phyloP scores from a whole-genome alignment of 1,140 invertebrate genomes.

The Drosophila lacertosa region DNA sequence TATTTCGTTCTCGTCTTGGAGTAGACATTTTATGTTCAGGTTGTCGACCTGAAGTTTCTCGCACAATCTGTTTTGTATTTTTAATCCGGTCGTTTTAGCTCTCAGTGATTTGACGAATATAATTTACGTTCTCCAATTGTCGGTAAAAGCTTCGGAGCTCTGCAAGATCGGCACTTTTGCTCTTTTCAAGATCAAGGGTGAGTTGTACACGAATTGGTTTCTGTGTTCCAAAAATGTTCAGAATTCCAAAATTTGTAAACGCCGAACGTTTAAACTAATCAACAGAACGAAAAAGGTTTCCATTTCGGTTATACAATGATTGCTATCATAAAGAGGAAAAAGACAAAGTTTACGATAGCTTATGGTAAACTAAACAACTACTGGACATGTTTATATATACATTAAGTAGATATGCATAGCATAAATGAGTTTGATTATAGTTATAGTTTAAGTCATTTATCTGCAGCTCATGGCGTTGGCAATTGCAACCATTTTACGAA shows the following conservation, averaged over 20 bases:
- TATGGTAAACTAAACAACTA: slow-evolving; percentile 1
- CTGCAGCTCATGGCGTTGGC: slow-evolving; percentile 69
- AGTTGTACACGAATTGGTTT: neutral
- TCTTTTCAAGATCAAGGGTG: neutral
- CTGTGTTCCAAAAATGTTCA: neutral
- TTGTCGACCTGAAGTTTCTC: slow-evolving; percentile 12
- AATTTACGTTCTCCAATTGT: slow-evolving; percentile 28
- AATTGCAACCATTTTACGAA: slow-evolving; percentile 76
- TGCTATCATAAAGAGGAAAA: neutral
- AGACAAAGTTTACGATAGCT: neutral
- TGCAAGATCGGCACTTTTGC: neutral
- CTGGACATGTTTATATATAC: slow-evolving; percentile 6
- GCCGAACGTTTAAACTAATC: slow-evolving; percentile 9
- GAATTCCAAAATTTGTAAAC: slow-evolving; percentile 4
- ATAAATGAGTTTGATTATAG: slow-evolving; percentile 2
- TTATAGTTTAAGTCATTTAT: slow-evolving; percentile 22
- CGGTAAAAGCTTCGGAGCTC: slow-evolving; percentile 9
- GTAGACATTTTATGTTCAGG: neutral
- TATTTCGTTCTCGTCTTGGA: neutral
- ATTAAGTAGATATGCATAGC: slow-evolving; percentile 13
- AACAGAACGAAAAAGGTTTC: neutral
- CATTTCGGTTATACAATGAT: neutral
- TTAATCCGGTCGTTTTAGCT: slow-evolving; percentile 24
- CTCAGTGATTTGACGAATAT: slow-evolving; percentile 29
- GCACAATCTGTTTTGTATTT: slow-evolving; percentile 28